Conservation (phyloP, 2,113 vertebrate genomes). For the Osmerus eperlanus region DNA sequence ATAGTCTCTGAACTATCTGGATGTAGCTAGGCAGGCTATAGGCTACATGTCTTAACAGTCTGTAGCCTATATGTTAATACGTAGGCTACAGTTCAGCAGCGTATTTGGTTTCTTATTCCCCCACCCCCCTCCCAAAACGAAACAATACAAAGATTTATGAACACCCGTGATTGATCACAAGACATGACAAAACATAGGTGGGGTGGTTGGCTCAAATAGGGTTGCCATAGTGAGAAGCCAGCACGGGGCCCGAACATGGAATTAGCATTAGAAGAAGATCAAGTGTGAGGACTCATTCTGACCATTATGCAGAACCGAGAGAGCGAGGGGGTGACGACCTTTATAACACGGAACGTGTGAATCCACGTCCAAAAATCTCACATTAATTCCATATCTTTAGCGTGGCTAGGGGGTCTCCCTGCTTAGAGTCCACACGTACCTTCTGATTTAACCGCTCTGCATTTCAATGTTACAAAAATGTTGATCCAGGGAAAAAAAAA, state of each 20-base stretch:
- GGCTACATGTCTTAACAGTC: no score
- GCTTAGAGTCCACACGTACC: slow-evolving; percentile 24
- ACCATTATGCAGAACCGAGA: slow-evolving; percentile 25
- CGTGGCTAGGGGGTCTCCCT: background rate
- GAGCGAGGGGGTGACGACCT: background rate
- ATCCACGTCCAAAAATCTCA: background rate
- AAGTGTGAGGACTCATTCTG: slow-evolving; percentile 29
- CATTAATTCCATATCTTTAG: no score
- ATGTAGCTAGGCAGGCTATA: no score
- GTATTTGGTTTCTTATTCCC: no score
- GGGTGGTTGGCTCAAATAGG: background rate
- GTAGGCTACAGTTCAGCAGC: no score
- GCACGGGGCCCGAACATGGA: no score
- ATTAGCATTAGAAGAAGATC: slow-evolving; percentile 59
- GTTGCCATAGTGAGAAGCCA: no score
- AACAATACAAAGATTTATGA: no score
- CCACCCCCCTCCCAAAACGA: background rate
- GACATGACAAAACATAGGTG: background rate
- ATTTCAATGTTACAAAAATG: slow-evolving; percentile 47
- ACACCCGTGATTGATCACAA: no score
- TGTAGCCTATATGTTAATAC: no score
- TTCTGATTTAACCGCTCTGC: slow-evolving; percentile 31
- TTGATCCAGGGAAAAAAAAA: slow-evolving; percentile 55
- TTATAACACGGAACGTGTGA: background rate
- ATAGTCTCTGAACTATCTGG: no score